Base-by-base conservation (phyloP, 2,888 invertebrate genomes). In the Sicus ferrugineus region DNA sequence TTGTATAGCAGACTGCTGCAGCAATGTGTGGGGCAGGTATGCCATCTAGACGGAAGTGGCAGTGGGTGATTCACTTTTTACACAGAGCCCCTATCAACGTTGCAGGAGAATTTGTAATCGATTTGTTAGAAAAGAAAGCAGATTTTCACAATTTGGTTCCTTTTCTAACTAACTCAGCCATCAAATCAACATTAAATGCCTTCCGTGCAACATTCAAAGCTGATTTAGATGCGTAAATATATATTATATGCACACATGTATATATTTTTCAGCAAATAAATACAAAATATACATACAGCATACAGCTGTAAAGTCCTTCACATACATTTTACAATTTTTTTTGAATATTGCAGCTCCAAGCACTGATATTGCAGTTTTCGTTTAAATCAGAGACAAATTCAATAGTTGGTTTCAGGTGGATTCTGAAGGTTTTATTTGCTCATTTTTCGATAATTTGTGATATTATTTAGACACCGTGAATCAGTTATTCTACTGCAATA, bases 1-100 rank as follows among this genome's bases (percentile, higher is more conserved):
- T 68, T 69, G 67, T 58, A 19, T 16, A 50, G 64, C 63, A 50
- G 23, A 48, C 38, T 67, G 66, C 21, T 11, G 50, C 23, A 52
- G 3, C 16, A 19, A 62, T 62, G 23, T 23, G 26, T 52, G 21
- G 31, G 3, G 21, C 4, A 1, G 26, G 5, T 19, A 3, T 30
- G 38, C 19, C 62, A 61, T 69, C 70, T 69, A 70, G 73, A 69
- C 71, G 65, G 66, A 70, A 69, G 5, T 31, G n/a, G 46, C 4
- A 42, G 42, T 42, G 54, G 31, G 59, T 42, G 68, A 72, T 73
- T 67, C 69, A 70, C 56, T 52, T 21, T 28, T 70, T 69, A 61
- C 75, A 73, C 76, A 62, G 76, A 76, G 76, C 76, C 76, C 76
- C 76, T 74, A 75, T 65, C 72, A 50, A 64, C 42, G 69, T 73